Conservation (phyloP, 2,113 vertebrate species). For the Oryzias javanicus region DNA sequence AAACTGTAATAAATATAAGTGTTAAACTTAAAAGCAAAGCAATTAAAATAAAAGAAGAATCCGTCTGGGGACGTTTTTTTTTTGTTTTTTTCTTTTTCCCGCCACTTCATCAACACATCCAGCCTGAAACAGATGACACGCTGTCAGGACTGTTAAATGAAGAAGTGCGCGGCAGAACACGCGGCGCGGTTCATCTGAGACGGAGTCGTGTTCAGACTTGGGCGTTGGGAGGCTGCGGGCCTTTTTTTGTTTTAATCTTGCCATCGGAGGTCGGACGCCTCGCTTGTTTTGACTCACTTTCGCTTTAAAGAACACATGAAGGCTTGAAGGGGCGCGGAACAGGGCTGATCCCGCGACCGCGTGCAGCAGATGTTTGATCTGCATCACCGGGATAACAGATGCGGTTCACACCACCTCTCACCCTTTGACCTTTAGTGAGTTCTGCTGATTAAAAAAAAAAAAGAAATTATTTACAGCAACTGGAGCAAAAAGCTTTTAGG, state of each 20-base stretch:
- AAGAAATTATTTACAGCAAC: conserved; percentile 49
- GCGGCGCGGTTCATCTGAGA: conserved; percentile 10
- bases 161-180: not conserved
- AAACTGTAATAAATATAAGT: conserved; percentile 20
- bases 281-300: conserved; percentile 62
- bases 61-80: conserved; percentile 8
- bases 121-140: conserved; percentile 42
- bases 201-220: conserved; percentile 53
- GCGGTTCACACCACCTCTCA: conserved; percentile 32
- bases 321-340: not conserved
- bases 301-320: conserved; percentile 12
- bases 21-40: not conserved
- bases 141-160: conserved; percentile 37
- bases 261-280: conserved; percentile 50
- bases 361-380: conserved; percentile 63
- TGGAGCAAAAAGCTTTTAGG: conserved; percentile 28
- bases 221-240: conserved; percentile 21
- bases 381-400: conserved; percentile 36
- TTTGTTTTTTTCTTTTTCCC: conserved; percentile 1
- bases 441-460: conserved; percentile 57
- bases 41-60: conserved; percentile 16
- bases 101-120: conserved; percentile 31
- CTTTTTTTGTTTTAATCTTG: conserved; percentile 46
- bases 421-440: conserved; percentile 28
- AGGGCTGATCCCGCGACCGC: conserved; percentile 38